These are phyloP conservation scores for Antheraea mylitta DNA, from an alignment of 1,140 invertebrate species.

Conservation along the genomic window DNA sequence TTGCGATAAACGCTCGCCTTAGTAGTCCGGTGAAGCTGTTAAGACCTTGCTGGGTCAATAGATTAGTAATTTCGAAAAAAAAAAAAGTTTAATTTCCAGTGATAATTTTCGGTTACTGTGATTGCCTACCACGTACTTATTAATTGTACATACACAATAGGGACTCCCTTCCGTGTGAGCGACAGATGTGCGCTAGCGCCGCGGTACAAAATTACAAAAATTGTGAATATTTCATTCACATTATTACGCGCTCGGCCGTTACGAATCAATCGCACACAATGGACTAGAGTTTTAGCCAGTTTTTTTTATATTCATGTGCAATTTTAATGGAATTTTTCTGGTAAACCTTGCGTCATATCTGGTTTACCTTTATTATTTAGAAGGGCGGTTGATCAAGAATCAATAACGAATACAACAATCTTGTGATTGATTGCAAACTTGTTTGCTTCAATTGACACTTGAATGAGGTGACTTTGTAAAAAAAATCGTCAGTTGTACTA, in stretches of 20 bases:
- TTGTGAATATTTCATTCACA: slow-evolving; percentile 77
- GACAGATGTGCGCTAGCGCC: slow-evolving; percentile 68
- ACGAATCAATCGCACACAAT: slow-evolving; percentile 76
- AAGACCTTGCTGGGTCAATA: too few species aligned
- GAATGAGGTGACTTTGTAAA: slow-evolving; percentile 18
- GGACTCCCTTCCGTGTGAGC: slow-evolving; percentile 67
- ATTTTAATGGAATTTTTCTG: slow-evolving; percentile 75
- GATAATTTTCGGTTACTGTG: slow-evolving; percentile 7
- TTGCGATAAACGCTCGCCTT: too few species aligned
- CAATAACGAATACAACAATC: slow-evolving; percentile 66
- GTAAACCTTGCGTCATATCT: slow-evolving; percentile 62
- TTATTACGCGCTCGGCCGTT: slow-evolving; percentile 74
- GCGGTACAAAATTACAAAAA: slow-evolving; percentile 65
- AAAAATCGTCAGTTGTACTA: slow-evolving; percentile 1
- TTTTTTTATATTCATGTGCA: slow-evolving; percentile 70
- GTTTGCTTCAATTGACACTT: slow-evolving; percentile 62
- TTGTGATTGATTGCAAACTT: slow-evolving; percentile 77
- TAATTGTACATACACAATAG: slow-evolving; percentile 42
- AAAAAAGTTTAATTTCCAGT: background rate
- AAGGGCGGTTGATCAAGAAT: slow-evolving; percentile 63
- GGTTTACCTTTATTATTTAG: slow-evolving; percentile 47
- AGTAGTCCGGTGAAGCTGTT: too few species aligned
- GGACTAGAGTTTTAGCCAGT: slow-evolving; percentile 63
- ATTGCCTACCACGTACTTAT: slow-evolving; percentile 19
- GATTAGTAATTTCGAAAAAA: too few species aligned